Conservation (phyloP, 2,888 invertebrate species). For the Tipula lateralis region DNA sequence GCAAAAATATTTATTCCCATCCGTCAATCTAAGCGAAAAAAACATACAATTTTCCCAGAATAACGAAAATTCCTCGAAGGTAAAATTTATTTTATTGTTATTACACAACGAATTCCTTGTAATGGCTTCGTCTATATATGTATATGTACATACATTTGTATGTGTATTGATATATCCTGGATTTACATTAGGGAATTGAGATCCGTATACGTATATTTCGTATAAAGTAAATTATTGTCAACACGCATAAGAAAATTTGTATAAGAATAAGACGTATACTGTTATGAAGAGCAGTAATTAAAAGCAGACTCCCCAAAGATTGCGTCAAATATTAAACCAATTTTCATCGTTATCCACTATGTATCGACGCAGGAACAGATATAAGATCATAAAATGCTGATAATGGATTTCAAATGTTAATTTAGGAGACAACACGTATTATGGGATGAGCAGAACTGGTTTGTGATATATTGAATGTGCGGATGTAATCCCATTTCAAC, state of each 20-base stretch:
- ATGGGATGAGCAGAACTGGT: not conserved
- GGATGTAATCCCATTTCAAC: not conserved
- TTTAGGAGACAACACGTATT: not conserved
- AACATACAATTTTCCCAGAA: not conserved
- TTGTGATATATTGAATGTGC: not conserved
- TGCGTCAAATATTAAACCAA: not conserved
- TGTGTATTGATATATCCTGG: not conserved
- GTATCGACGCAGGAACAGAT: not conserved
- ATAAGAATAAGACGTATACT: not conserved
- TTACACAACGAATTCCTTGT: conserved; percentile 11
- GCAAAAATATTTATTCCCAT: not conserved
- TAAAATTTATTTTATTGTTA: conserved; percentile 14
- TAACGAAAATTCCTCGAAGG: not conserved
- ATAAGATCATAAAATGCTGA: not conserved
- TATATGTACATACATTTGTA: not conserved
- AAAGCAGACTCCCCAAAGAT: not conserved
- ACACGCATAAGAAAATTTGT: not conserved
- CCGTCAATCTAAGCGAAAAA: not conserved
- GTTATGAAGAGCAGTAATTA: not conserved
- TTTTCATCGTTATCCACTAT: not conserved
- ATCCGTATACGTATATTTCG: not conserved
- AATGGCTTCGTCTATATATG: not conserved
- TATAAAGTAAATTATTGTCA: not conserved
- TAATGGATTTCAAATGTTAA: conserved; percentile 15
- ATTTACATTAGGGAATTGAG: not conserved